Evolutionary conservation across 2,888 invertebrate species (phyloP).

Genomic region (Panopea generosa): DNA sequence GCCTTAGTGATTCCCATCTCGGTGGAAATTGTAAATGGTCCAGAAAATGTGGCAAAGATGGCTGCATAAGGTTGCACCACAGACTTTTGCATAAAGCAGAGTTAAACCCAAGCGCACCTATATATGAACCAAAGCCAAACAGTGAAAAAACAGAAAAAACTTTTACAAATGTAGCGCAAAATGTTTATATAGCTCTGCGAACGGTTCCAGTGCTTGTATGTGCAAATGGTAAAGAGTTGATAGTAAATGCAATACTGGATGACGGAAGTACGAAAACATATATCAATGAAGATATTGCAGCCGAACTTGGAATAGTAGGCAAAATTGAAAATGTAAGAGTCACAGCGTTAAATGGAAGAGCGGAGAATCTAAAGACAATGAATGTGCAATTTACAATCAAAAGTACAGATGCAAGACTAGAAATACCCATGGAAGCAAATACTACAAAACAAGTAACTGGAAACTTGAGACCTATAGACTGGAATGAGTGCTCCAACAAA

Average conservation of each 20-base stretch:
- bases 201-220: conserved; percentile 59
- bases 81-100: conserved; percentile 19
- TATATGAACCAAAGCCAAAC: conserved; percentile 4
- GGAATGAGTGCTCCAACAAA: conserved; percentile 28
- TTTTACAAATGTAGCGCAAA: background rate
- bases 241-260: too few relatives aligned
- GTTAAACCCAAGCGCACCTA: background rate
- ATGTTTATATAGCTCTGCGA: conserved; percentile 27
- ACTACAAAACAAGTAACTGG: conserved; percentile 39
- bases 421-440: conserved; percentile 11
- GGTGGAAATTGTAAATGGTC: conserved; percentile 6
- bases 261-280: too few relatives aligned
- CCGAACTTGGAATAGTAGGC: conserved; percentile 11
- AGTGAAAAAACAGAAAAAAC: too few relatives aligned
- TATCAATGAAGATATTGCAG: conserved; percentile 42
- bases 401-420: conserved; percentile 25
- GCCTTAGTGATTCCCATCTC: too few relatives aligned
- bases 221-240: too few relatives aligned
- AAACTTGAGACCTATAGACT: conserved; percentile 36
- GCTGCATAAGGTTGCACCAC: conserved; percentile 17
- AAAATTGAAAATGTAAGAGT: conserved; percentile 36
- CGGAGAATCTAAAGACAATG: conserved; percentile 28
- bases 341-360: conserved; percentile 25
- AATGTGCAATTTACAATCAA: conserved; percentile 20
- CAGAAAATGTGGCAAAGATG: conserved; percentile 9